Conservation (phyloP, 2,797 vertebrate species). For the Oreochromis mossambicus region DNA sequence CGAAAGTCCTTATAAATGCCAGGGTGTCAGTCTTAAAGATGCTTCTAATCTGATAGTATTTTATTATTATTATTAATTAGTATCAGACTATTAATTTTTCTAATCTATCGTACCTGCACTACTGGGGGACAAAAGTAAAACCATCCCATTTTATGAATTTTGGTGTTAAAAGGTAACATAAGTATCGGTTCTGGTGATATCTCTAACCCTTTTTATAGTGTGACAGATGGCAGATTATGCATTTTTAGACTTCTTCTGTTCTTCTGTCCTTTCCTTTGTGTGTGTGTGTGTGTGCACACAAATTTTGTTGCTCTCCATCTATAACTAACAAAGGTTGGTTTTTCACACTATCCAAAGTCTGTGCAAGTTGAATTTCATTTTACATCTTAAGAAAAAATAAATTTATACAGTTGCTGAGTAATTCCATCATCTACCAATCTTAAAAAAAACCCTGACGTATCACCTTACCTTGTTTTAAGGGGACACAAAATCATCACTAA, state of each 20-base stretch:
- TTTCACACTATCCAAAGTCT: neutral
- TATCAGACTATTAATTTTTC: neutral
- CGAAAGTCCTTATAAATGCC: neutral
- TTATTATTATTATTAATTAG: neutral
- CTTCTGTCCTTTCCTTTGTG: neutral
- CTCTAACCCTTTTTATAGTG: neutral
- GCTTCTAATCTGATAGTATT: neutral
- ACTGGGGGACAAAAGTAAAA: neutral
- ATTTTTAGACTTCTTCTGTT: neutral
- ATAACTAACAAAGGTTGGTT: neutral
- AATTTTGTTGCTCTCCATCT: neutral
- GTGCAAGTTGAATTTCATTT: neutral
- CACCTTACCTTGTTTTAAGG: neutral
- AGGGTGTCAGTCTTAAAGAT: neutral
- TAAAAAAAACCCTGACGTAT: accelerated
- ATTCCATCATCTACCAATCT: neutral
- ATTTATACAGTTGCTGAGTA: neutral
- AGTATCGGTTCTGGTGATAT: neutral
- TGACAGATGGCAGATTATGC: neutral
- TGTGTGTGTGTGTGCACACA: too few relatives aligned
- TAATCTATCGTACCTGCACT: neutral
- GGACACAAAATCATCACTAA: neutral
- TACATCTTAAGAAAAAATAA: constrained; percentile 9
- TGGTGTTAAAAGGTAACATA: neutral
- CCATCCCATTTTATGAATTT: neutral